These are phyloP conservation scores for Diadophis punctatus DNA, from an alignment of 2,113 vertebrate genomes.

Conservation along the genomic window DNA sequence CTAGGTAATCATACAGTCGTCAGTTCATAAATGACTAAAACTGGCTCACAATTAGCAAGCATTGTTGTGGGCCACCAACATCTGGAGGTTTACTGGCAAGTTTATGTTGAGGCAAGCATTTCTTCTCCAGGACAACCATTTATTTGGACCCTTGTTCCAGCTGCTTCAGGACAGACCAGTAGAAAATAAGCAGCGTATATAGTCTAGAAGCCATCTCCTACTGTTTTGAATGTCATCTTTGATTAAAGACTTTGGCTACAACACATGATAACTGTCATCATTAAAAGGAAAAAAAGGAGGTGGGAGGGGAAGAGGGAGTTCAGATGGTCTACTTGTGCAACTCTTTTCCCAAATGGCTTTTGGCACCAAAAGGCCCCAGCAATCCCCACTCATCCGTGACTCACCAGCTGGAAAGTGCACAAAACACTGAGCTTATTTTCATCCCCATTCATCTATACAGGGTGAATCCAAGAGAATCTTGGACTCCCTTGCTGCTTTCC, in stretches of 20 bases:
- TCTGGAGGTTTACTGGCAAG: background rate
- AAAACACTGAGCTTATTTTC: slow-evolving; percentile 16
- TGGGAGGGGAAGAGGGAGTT: background rate
- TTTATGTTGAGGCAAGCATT: background rate
- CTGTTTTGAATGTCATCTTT: background rate
- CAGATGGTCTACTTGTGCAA: slow-evolving; percentile 12
- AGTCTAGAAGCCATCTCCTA: background rate
- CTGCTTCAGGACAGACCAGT: background rate
- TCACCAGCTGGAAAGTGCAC: slow-evolving; percentile 13
- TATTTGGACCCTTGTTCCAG: background rate
- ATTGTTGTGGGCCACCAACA: background rate
- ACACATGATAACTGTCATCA: background rate
- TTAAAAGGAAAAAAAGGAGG: background rate
- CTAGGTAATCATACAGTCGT: background rate
- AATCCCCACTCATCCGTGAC: slow-evolving; percentile 1
- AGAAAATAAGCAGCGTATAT: background rate
- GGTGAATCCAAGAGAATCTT: slow-evolving; percentile 16
- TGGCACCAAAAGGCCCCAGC: background rate
- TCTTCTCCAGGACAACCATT: background rate
- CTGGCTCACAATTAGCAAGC: background rate
- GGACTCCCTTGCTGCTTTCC: slow-evolving; percentile 11
- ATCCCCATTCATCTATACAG: slow-evolving; percentile 16
- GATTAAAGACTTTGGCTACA: slow-evolving; percentile 2
- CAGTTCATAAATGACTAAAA: background rate
- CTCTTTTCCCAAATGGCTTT: slow-evolving; percentile 2